Base-by-base conservation (phyloP, 2,888 invertebrate genomes). In the Rhamnusium bicolor region DNA sequence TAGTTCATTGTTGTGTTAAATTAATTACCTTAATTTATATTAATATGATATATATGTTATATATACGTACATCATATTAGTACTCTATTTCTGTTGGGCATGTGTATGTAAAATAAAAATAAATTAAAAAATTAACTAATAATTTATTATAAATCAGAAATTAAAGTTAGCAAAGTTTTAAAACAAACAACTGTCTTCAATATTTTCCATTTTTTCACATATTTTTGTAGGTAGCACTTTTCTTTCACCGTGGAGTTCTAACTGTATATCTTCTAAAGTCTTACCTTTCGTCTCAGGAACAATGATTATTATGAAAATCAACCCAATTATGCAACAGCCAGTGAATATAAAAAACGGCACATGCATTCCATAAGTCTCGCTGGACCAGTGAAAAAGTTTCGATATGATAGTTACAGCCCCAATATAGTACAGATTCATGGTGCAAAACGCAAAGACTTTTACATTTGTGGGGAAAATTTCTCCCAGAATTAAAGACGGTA, bases 391-490 rank as follows among this genome's bases (percentile, higher is more conserved):
- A 76, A 89, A 90, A 10, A 88, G 86, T 69, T 90, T 87, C 0
- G 90, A 89, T 2, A 90, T 88, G 8, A 89, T 73, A 69, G 89
- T 90, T 0, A 88, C 89, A 54, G 88, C 86, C 1, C 88, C 74
- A 58, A 90, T 89, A 68, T 90, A 90, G 69, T 89, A 88, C 65
- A 91, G 86, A 12, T 91, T 89, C 1, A 90, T 89, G 3, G 91
- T 82, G 14, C 90, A 90, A n/a, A 91, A 87, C 0, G 92, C 91
- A 12, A 90, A 86, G 0, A 91, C 90, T 79, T 91, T 89, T 0
- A 90, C 90, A 76, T 90, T 89, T 0, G 89, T 84, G 65, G 92
- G 89, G 83, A 92, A 90, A 1, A 91, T 82, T 84, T 91, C 91
- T 0, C 90, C 89, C 77, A 90, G 85, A 47, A 91, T 85, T 46